phyloP scores from a whole-genome alignment of 2,797 vertebrate genomes.

The Melanotaenia boesemani region DNA sequence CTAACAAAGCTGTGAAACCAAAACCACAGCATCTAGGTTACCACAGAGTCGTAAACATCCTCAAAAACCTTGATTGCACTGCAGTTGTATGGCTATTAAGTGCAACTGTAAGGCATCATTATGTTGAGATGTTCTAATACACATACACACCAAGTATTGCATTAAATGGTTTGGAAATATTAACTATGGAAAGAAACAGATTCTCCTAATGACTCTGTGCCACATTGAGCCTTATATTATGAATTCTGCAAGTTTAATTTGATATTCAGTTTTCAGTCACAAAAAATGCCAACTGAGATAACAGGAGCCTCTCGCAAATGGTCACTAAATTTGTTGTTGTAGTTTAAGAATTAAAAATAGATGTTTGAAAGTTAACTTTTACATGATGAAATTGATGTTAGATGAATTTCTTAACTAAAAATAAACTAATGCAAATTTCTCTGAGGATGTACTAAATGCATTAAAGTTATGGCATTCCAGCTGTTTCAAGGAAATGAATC shows the following conservation, averaged over 20 bases:
- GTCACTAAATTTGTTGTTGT: slow-evolving; percentile 11
- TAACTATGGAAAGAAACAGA: slow-evolving; percentile 6
- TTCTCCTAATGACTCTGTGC: not conserved
- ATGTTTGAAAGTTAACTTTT: slow-evolving; percentile 11
- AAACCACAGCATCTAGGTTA: slow-evolving; percentile 8
- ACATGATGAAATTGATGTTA: not conserved
- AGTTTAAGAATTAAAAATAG: slow-evolving; percentile 6
- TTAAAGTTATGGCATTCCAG: not conserved
- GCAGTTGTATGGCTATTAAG: slow-evolving; percentile 7
- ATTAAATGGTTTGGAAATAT: slow-evolving; percentile 21
- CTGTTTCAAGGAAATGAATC: slow-evolving; percentile 35
- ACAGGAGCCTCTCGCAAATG: slow-evolving; percentile 5
- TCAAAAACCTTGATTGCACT: slow-evolving; percentile 1
- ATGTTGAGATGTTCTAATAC: not conserved
- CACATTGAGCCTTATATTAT: not conserved
- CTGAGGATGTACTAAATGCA: not conserved
- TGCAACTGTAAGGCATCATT: slow-evolving; percentile 8
- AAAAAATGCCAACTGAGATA: slow-evolving; percentile 9
- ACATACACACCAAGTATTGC: slow-evolving; percentile 3
- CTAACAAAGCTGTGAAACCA: not conserved
- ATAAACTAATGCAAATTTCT: not conserved
- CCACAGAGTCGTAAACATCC: slow-evolving; percentile 10
- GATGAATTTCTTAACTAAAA: slow-evolving; percentile 9
- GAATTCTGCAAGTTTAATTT: slow-evolving; percentile 8
- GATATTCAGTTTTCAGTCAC: not conserved